A percentile compares a stretch with the other conserved stretches of the same genome.
phyloP scores from a whole-genome alignment of 2,797 vertebrate genomes.

The Etheostoma nigrum region DNA sequence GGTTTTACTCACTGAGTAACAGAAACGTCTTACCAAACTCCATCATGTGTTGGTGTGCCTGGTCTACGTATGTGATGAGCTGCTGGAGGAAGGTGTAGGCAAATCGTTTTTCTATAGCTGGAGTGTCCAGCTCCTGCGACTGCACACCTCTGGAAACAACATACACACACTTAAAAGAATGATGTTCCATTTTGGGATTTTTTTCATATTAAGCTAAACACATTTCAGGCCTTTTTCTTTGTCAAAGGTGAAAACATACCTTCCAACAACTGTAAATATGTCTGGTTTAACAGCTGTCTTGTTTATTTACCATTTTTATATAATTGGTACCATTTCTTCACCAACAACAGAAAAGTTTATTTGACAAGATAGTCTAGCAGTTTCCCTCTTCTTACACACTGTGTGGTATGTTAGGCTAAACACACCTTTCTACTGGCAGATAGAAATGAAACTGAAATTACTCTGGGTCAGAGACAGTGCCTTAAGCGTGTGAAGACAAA shows the following conservation, averaged over 20 bases:
- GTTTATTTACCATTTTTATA: neutral
- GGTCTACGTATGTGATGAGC: slow-evolving; percentile 93
- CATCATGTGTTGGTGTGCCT: slow-evolving; percentile 93
- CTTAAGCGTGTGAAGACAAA: slow-evolving; percentile 6
- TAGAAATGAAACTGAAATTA: neutral
- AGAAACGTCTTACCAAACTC: slow-evolving; percentile 88
- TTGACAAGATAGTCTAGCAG: too few species aligned
- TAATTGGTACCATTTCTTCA: neutral
- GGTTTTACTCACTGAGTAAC: neutral
- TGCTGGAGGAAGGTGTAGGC: slow-evolving; percentile 96
- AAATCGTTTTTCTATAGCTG: slow-evolving; percentile 96
- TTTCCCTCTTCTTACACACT: neutral
- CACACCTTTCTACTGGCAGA: neutral
- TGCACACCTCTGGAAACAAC: slow-evolving; percentile 87
- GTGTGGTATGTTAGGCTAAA: neutral
- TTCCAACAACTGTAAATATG: neutral
- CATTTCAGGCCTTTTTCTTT: neutral
- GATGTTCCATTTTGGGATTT: neutral
- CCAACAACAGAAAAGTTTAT: neutral
- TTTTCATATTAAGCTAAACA: neutral
- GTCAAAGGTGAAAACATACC: neutral
- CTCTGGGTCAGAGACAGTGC: neutral
- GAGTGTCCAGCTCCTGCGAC: slow-evolving; percentile 93
- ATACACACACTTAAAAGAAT: slow-evolving; percentile 5
- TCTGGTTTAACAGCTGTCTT: neutral